Base-by-base conservation (phyloP, 1,140 invertebrate species). In the Coenobita brevimanus region DNA sequence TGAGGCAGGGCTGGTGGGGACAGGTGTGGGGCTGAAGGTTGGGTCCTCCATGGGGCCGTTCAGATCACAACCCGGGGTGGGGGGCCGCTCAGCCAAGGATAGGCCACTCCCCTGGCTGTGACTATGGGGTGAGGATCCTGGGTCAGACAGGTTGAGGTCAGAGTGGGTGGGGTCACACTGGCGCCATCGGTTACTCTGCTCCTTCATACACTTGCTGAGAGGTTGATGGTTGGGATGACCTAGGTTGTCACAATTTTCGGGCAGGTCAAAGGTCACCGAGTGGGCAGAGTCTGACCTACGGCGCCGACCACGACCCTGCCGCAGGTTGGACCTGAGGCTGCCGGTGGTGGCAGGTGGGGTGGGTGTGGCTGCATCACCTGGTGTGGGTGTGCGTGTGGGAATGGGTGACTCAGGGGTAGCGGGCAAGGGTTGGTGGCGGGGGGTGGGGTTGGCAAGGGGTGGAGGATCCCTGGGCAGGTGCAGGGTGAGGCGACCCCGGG, bases 161-260 rank as follows among this genome's bases (percentile, higher is more conserved):
- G 33, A 10, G 30, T 57, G 17, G 15, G 46, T 43, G 10, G 17
- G 36, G 54, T 57, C 67, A 76, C 71, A 64, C 46, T 78, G 73
- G n/a, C 62, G 27, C 54, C 67, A 84, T 30, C 75, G 38, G 82
- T 89, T 84, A 24, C 46, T 67, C 75, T 83, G 73, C 43, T 84
- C 88, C 71, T 88, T 88, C 86, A 88, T 88, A 27, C 78, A 81
- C 67, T 88, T 88, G 69, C 76, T 71, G 24, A 81, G 36, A 6
- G 86, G 67, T 69, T 81, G 78, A 13, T 75, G 30, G 8, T 67
- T 36, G 2, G 78, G n/a, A 0, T 36, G 62, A 4, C 86, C 86
- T 27, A 88, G 64, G 57, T 88, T 88, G 38, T 88, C 86, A 46
- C 69, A 81, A 38, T 81, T 50, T 27, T 88, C 86, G 8, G 86